phyloP scores from a whole-genome alignment of 2,797 vertebrate genomes.

The Miichthys miiuy region DNA sequence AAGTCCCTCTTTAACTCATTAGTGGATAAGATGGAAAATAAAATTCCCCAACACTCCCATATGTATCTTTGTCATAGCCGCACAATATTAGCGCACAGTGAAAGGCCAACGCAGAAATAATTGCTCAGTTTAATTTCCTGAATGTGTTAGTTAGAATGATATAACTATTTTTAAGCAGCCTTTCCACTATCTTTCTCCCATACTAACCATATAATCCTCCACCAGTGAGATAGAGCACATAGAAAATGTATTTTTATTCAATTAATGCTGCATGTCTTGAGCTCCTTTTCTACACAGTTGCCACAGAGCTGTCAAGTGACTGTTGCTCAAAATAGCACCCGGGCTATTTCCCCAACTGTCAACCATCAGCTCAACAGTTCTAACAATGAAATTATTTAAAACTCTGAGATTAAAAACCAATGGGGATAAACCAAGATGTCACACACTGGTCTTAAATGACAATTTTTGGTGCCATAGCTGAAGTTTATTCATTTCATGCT shows the following conservation, averaged over 20 bases:
- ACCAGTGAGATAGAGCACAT: constrained; percentile 26
- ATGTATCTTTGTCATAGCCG: constrained; percentile 35
- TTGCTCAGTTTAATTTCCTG: constrained; percentile 57
- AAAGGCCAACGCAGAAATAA: constrained; percentile 57
- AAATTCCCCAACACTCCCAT: constrained; percentile 44
- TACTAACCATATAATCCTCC: constrained; percentile 19
- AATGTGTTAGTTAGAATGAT: constrained; percentile 22
- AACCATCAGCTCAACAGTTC: constrained; percentile 34
- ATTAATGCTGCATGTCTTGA: constrained; percentile 54
- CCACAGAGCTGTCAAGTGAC: constrained; percentile 55
- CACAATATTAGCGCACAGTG: constrained; percentile 30
- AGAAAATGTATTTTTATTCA: constrained; percentile 62
- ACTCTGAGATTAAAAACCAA: constrained; percentile 47
- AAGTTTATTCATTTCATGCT: constrained; percentile 18
- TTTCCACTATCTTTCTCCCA: constrained; percentile 14
- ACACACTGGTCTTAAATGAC: constrained; percentile 10
- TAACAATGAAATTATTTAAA: constrained; percentile 37
- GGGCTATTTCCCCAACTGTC: constrained; percentile 55
- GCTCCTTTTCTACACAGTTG: constrained; percentile 49
- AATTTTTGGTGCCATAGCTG: constrained; percentile 1
- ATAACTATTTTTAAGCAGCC: constrained; percentile 20
- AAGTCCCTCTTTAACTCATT: constrained; percentile 68
- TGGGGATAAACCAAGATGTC: constrained; percentile 33
- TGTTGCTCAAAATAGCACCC: constrained; percentile 57
- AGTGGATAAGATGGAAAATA: constrained; percentile 53